Base-by-base conservation (phyloP, 2,797 vertebrate species). In the Sus cebifrons region DNA sequence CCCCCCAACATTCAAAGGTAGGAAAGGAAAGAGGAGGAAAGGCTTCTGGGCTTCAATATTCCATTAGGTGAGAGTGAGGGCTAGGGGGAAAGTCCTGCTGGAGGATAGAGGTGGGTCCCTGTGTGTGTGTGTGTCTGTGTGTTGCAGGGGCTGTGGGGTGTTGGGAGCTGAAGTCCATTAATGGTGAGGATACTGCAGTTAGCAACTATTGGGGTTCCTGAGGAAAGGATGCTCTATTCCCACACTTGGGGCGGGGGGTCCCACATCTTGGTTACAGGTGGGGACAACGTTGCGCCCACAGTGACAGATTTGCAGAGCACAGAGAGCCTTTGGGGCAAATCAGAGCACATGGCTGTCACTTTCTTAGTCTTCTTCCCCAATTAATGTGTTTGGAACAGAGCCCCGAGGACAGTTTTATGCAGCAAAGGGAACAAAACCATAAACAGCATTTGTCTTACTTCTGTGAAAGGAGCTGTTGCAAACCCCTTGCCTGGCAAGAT, bases 371-470 rank as follows among this genome's bases (percentile, higher is more conserved):
- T 32, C 85, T 88, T 83, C 82, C 32, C 62, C 40, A 94, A 81
- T 96, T 96, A 54, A 54, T 62, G 56, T 94, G 77, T 49, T 94
- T 94, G 95, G 94, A 97, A 97, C 84, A 77, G 93, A 97, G 95
- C 91, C 91, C 95, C 0, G 25, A 75, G 84, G 81, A 97, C 27
- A 83, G 75, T 88, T 96, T 96, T 89, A 84, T 89, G 23, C 56
- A 93, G 87, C 49, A 93, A 93, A 95, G 73, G 73, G 86, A 96
- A 91, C 77, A 81, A 82, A 93, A 79, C 60, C 88, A 21, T 65
- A 89, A 95, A 68, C 84, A 75, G 36, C 65, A 89, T 95, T 96
- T 92, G 32, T 96, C 87, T 97, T 70, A 67, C 58, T 96, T 92
- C 32, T n/a, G 58, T 56, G 85, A 64, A 92, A 90, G 67, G 84